Evolutionary conservation across 2,797 vertebrate genomes (phyloP), one percentile per base, ranked within the genome.

Genomic region (Molossus alvarezi): DNA sequence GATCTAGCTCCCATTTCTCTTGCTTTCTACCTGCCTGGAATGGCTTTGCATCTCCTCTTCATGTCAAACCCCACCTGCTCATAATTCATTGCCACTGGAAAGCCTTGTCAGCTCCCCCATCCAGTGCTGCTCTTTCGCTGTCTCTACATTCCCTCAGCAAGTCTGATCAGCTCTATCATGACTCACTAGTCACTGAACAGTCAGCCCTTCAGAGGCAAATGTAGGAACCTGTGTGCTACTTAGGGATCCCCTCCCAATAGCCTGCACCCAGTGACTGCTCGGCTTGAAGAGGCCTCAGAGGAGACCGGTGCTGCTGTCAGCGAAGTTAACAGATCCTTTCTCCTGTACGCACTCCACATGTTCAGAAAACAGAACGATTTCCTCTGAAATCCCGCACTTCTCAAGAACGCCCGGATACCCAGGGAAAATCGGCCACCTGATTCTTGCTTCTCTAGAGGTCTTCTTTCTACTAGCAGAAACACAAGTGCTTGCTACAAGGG

Each of bases 361-460:
- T 67, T 94, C 79, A 71, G 89, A 92, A 95, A 93, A 91, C 53
- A 92, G 90, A n/a, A 89, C 88, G 25, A 27, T 75, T n/a, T 69
- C 57, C 73, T 85, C 83, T 10, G 75, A 83, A 93, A 91, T 64
- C 75, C 83, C 71, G 21, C 27, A 60, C 45, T 93, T 89, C 86
- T 92, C 51, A 45, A 73, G 51, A 91, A 88, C 12, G 9, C 27
- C 75, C 75, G 83, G 0, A 25, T 71, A 97, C 95, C 97, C 95
- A 88, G 89, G 94, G 90, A 97, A 95, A 96, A 94, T 27, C 8
- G 80, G 90, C 96, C 37, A 76, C 72, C 80, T 83, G 90, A 89
- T 95, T 82, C 85, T 69, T 21, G 9, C 60, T 91, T 94, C 97
- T 97, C 95, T 71, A 60, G 88, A 72, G 90, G n/a, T 6, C 80